Base-by-base conservation (phyloP, 2,797 vertebrate species). In the Gymnothorax reevesii region DNA sequence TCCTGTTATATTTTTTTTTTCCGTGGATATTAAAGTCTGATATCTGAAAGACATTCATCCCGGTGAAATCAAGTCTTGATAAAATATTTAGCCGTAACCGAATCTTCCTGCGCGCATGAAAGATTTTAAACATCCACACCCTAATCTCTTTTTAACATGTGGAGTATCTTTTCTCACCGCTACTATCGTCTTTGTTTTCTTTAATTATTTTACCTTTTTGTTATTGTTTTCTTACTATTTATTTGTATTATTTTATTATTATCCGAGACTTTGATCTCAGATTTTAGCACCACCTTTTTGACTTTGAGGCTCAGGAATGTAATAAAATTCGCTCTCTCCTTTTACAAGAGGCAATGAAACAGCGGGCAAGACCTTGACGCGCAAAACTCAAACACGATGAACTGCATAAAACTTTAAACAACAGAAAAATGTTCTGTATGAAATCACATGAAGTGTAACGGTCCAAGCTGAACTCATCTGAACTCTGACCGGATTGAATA, bases 1-100 rank as follows among this genome's bases (percentile, higher is more conserved):
- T 79, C 84, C 80, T 20, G 83, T 83, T 84, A 86, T 88, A 77
- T 52, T 73, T 89, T 73, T 90, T 85, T 89, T n/a, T 22, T 66
- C 89, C 87, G 91, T 77, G 87, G 87, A 87, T 89, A 87, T 91
- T 84, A 86, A 88, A 91, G 91, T 89, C 87, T 77, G 80, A 88
- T 89, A 82, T 55, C 69, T 85, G 17, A 79, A 69, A 83, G 85
- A 88, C 86, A 90, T 88, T 91, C 66, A 33, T 2, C 8, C 83
- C 15, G 52, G 84, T 85, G 91, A 89, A 87, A 87, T 89, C 49
- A 82, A 86, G 79, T 79, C 86, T 89, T 89, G 83, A 87, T 90
- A 84, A 89, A 90, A 89, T 88, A 90, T 86, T 86, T 85, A 88
- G 87, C 64, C 52, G 87, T 88, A 90, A 92, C 84, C 10, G 52